Evolutionary conservation across 1,140 invertebrate genomes (phyloP), one percentile per base, ranked within the genome.

Genomic region (Macrocentrus cingulum): DNA sequence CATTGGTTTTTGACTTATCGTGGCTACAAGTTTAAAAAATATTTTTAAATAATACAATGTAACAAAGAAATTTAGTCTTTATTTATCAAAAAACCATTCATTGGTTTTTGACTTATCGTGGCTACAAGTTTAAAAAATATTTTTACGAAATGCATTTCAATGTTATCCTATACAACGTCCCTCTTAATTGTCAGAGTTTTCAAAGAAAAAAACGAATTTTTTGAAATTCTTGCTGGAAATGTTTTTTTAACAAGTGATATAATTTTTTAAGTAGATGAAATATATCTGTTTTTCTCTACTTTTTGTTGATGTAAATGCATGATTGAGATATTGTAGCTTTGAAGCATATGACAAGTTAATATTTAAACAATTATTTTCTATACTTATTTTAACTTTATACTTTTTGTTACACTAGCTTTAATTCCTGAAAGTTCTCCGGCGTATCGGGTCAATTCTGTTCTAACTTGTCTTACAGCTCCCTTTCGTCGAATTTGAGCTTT

Each of bases 341-440:
- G n/a, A 13, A 11, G 2, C 8, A 41, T 9, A 52, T 2, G 16
- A 52, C 25, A 15, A 13, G 22, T 45, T 11, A 45, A 1, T 15
- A 32, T 49, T 41, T 42, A 55, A 42, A 55, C 5, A 15, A 37
- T 0, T 52, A 22, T 20, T n/a, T 44, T 45, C n/a, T n/a, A n/a
- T n/a, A 56, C 56, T 68, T 76, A 90, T 77, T 91, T 92, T 45
- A 95, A 83, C 81, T 93, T 93, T 58, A 94, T 85, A 76, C 92
- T 90, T 77, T 92, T 94, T 62, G 86, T 87, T 29, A 95, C 87
- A 69, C 86, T 85, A 25, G 88, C 83, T 72, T 95, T 94, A 62
- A 98, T 97, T 67, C 95, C 95, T 42, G 92, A 93, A 37, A 90
- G 80, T 83, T 97, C 95, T 55, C 95, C 95, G 64, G 82, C 87